Evolutionary conservation across 2,888 invertebrate genomes (phyloP).

Genomic region (Hyppa rectilinea): DNA sequence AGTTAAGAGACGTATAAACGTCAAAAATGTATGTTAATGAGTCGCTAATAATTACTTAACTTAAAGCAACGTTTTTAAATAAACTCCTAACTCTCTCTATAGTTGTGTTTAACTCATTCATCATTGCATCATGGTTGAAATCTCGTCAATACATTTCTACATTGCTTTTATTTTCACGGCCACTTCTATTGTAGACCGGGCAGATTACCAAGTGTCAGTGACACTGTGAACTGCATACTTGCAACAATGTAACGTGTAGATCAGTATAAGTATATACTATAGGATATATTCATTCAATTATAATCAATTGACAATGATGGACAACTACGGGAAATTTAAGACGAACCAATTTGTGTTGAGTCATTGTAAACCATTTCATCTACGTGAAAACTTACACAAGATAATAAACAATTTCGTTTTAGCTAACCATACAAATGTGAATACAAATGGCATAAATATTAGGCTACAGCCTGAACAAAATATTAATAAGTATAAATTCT

Average conservation of each 20-base stretch:
- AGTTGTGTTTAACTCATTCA: conserved; percentile 3
- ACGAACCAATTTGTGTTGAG: neutral
- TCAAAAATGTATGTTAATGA: too few relatives aligned
- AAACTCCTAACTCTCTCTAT: too few relatives aligned
- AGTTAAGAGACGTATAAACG: too few relatives aligned
- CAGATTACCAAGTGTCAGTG: conserved; percentile 49
- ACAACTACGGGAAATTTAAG: neutral
- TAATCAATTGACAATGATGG: neutral
- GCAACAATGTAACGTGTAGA: conserved; percentile 16
- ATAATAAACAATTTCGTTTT: conserved; percentile 2
- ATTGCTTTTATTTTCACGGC: conserved; percentile 38
- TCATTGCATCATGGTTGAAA: conserved; percentile 9
- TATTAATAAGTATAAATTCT: conserved; percentile 1
- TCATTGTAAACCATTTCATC: neutral
- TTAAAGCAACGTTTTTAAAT: too few relatives aligned
- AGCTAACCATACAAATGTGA: neutral
- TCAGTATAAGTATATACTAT: neutral
- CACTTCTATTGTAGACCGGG: conserved; percentile 43
- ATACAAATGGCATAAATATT: conserved; percentile 8
- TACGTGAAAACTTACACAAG: neutral
- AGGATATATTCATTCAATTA: neutral
- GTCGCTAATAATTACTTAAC: too few relatives aligned
- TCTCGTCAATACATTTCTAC: neutral
- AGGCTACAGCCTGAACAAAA: neutral
- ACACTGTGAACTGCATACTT: conserved; percentile 30